Percentiles rank a stretch among this genome's conserved stretches.
Conservation (phyloP, 2,797 vertebrate genomes). For the Lagorchestes hirsutus region DNA sequence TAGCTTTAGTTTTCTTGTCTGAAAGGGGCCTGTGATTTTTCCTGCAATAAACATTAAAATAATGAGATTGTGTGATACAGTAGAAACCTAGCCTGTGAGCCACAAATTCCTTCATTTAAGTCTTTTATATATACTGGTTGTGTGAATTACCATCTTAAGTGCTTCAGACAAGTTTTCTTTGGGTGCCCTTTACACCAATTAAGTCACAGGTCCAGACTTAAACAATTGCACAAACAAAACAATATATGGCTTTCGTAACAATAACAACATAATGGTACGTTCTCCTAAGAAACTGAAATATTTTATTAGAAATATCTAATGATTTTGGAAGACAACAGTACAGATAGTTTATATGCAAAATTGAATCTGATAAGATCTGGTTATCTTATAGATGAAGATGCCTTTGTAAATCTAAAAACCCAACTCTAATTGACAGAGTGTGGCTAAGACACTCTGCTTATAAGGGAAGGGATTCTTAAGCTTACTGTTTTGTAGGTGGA, state of each 20-base stretch:
- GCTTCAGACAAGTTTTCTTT: no score
- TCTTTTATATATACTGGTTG: background rate
- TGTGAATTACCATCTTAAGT: no score
- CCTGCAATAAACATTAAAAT: background rate
- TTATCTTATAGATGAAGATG: conserved; percentile 24
- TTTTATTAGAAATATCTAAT: conserved; percentile 40
- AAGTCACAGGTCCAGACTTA: no score
- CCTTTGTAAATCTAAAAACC: conserved; percentile 50
- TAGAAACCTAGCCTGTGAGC: background rate
- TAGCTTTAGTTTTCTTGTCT: conserved; percentile 4
- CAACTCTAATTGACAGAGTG: conserved; percentile 36
- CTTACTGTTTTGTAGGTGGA: background rate
- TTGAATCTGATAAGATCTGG: conserved; percentile 16
- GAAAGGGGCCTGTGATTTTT: background rate
- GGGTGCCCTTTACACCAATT: no score
- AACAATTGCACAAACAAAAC: no score
- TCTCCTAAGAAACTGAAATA: conserved; percentile 38
- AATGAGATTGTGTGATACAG: background rate
- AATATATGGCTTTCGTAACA: no score
- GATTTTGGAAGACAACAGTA: conserved; percentile 47
- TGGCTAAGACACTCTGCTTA: conserved; percentile 44
- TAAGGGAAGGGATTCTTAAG: background rate
- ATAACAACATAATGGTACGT: background rate
- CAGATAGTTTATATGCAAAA: conserved; percentile 29
- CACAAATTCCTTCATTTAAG: background rate